phyloP scores from a whole-genome alignment of 2,888 invertebrate genomes.

The Eupithecia vulgata region DNA sequence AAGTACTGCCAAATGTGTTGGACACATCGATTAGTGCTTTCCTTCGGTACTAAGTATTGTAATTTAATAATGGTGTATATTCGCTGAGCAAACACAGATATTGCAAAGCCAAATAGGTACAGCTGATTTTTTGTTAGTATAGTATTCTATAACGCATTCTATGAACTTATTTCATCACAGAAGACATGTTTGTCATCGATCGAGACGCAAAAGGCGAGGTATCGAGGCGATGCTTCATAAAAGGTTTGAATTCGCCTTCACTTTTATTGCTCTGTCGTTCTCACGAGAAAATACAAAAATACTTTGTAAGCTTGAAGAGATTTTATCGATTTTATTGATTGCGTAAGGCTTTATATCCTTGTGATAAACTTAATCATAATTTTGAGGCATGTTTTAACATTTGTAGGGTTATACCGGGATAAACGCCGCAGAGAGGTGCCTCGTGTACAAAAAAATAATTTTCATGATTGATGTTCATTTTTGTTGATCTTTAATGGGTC shows the following conservation, averaged over 20 bases:
- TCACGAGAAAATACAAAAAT: slow-evolving; percentile 32
- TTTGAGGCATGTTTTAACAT: not conserved
- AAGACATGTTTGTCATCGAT: slow-evolving; percentile 59
- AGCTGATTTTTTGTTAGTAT: slow-evolving; percentile 61
- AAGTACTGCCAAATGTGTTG: slow-evolving; percentile 61
- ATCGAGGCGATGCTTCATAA: slow-evolving; percentile 47
- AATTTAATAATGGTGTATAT: slow-evolving; percentile 71
- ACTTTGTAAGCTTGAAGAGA: slow-evolving; percentile 19
- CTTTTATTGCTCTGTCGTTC: slow-evolving; percentile 40
- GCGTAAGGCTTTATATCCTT: not conserved
- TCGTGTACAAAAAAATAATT: too few relatives aligned
- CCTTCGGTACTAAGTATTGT: slow-evolving; percentile 63
- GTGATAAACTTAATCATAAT: not conserved
- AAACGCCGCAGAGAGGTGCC: too few relatives aligned
- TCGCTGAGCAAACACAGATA: slow-evolving; percentile 64
- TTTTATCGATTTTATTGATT: not conserved
- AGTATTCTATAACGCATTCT: slow-evolving; percentile 63
- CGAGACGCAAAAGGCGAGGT: slow-evolving; percentile 48
- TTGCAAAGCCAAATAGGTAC: slow-evolving; percentile 56
- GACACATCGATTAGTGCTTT: slow-evolving; percentile 66
- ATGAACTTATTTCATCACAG: slow-evolving; percentile 65
- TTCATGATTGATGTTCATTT: too few relatives aligned
- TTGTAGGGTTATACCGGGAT: too few relatives aligned
- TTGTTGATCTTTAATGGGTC: too few relatives aligned
- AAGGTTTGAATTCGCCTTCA: slow-evolving; percentile 44